phyloP scores from a whole-genome alignment of 2,113 vertebrate species.

The Lophochroa leadbeateri region DNA sequence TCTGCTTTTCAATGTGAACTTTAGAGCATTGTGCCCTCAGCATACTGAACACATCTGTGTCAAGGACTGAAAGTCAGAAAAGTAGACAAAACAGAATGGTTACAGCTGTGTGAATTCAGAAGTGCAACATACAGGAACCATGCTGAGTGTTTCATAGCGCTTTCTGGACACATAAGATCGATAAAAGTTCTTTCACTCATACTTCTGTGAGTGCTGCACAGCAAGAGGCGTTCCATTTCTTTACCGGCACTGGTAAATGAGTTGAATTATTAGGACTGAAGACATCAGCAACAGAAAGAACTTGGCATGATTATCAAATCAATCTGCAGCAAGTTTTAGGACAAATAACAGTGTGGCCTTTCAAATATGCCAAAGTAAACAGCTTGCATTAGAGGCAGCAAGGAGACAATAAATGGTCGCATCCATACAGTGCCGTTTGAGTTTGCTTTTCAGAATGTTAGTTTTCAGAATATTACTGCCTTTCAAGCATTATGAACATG shows the following conservation, averaged over 20 bases:
- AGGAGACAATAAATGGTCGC: neutral
- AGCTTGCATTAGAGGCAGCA: neutral
- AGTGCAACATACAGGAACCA: neutral
- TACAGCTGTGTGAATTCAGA: neutral
- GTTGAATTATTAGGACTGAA: slow-evolving; percentile 31
- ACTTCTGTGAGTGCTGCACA: neutral
- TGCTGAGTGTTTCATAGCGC: neutral
- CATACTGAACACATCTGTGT: neutral
- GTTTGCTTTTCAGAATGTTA: neutral
- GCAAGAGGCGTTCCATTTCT: slow-evolving; percentile 18
- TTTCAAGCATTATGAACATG: neutral
- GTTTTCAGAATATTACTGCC: neutral
- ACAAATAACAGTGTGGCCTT: slow-evolving; percentile 10
- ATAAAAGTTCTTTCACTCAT: neutral
- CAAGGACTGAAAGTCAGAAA: neutral
- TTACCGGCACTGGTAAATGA: neutral
- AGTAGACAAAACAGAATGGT: neutral
- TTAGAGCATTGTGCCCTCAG: neutral
- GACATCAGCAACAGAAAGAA: slow-evolving; percentile 1
- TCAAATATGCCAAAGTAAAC: slow-evolving; percentile 31
- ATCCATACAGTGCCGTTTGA: neutral
- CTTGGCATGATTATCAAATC: slow-evolving; percentile 10
- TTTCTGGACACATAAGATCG: neutral
- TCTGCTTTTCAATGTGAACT: neutral
- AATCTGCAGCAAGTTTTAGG: slow-evolving; percentile 34